Conservation (phyloP, 2,888 invertebrate genomes). For the Drymonia ruficornis region DNA sequence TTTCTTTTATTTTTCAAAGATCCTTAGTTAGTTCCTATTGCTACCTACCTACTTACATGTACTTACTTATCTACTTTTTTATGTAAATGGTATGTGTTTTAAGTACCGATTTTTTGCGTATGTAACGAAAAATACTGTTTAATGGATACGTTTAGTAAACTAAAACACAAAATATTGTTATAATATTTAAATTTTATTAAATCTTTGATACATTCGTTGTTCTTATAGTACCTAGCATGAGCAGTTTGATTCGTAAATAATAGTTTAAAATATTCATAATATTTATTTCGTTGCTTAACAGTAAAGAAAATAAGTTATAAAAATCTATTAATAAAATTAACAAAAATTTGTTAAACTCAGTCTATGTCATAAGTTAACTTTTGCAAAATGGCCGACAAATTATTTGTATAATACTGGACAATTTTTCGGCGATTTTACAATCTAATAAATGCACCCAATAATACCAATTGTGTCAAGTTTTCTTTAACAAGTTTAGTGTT, state of each 20-base stretch:
- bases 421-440: constrained; percentile 73
- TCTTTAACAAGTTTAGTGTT: no score
- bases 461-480: constrained; percentile 36
- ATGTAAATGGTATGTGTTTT: no score
- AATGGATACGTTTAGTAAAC: no score
- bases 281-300: background rate
- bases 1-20: no score
- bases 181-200: constrained; percentile 40
- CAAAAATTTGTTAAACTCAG: constrained; percentile 64
- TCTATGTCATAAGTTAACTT: constrained; percentile 53
- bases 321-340: constrained; percentile 66
- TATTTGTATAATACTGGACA: constrained; percentile 17
- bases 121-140: no score
- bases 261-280: constrained; percentile 9
- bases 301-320: constrained; percentile 36
- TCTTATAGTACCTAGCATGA: constrained; percentile 23
- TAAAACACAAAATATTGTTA: background rate
- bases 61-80: no score
- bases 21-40: no score
- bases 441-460: constrained; percentile 44
- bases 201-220: constrained; percentile 58
- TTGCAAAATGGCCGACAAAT: constrained; percentile 74
- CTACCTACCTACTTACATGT: no score
- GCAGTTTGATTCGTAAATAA: constrained; percentile 25
- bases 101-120: no score